These are phyloP conservation scores for Cephalopachus bancanus DNA, from an alignment of 2,797 vertebrate genomes.

Conservation along the genomic window DNA sequence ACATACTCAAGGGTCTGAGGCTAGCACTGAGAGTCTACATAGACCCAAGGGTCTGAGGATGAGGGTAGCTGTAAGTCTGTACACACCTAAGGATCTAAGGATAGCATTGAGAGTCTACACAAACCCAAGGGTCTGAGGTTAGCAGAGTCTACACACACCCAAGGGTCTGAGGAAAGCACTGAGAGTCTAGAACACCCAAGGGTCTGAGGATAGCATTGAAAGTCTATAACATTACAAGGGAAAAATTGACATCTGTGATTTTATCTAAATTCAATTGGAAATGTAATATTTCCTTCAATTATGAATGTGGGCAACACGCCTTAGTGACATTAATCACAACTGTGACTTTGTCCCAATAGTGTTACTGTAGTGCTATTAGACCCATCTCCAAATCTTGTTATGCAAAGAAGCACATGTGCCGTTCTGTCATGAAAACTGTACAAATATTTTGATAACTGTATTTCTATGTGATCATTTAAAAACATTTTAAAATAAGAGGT, in stretches of 20 bases:
- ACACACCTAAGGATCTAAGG: not conserved
- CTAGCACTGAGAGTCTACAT: not conserved
- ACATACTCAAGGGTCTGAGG: no score
- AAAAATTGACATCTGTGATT: not conserved
- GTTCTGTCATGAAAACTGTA: not conserved
- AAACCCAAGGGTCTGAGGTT: no score
- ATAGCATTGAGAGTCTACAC: not conserved
- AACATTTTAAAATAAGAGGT: constrained; percentile 6
- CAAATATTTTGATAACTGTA: not conserved
- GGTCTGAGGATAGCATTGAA: not conserved
- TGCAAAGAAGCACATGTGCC: not conserved
- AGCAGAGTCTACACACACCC: no score
- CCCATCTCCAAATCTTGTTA: not conserved
- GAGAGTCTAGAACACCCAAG: not conserved
- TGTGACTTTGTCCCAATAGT: not conserved
- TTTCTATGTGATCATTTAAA: not conserved
- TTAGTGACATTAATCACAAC: not conserved
- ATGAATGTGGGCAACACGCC: not conserved
- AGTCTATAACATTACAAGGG: not conserved
- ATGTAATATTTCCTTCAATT: not conserved
- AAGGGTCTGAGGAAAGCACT: not conserved
- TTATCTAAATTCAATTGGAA: not conserved
- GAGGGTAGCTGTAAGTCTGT: not conserved
- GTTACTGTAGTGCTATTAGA: not conserved
- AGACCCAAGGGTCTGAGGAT: not conserved